These are phyloP conservation scores for Amia ocellicauda DNA, from an alignment of 2,113 vertebrate genomes.

Conservation along the genomic window DNA sequence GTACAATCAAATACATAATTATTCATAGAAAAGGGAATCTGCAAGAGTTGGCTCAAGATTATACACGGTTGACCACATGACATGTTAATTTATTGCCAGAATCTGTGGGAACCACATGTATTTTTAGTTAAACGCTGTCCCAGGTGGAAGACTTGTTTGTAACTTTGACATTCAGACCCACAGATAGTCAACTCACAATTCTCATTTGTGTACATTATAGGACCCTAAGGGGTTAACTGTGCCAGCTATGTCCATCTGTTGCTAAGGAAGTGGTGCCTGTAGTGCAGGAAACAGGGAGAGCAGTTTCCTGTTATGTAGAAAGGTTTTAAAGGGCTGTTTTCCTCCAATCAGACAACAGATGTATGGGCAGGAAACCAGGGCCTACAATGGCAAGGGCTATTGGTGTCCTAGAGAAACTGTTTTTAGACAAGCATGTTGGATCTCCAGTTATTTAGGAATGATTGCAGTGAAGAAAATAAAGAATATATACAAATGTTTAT, in stretches of 20 bases:
- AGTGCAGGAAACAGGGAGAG: slow-evolving; percentile 94
- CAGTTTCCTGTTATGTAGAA: slow-evolving; percentile 98
- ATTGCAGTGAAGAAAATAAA: not conserved
- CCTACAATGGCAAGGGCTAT: slow-evolving; percentile 56
- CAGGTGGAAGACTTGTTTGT: not conserved
- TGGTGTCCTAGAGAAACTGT: slow-evolving; percentile 46
- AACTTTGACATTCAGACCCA: slow-evolving; percentile 29
- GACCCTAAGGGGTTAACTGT: slow-evolving; percentile 74
- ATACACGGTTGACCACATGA: no score
- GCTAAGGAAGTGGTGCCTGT: slow-evolving; percentile 90
- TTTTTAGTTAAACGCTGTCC: not conserved
- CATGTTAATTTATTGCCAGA: no score
- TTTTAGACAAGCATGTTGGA: slow-evolving; percentile 50
- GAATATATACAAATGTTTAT: not conserved
- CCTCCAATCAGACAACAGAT: slow-evolving; percentile 82
- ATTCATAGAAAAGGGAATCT: no score
- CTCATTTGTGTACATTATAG: slow-evolving; percentile 36
- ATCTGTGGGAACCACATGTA: no score
- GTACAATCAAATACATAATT: no score
- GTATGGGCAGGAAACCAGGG: slow-evolving; percentile 78
- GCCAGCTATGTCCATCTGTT: slow-evolving; percentile 80
- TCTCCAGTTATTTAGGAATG: slow-evolving; percentile 5
- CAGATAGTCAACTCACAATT: slow-evolving; percentile 30
- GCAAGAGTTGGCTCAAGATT: no score
- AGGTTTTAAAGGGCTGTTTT: slow-evolving; percentile 79